These are phyloP conservation scores for Drosophila ochracea DNA, from an alignment of 2,888 invertebrate species.

Conservation along the genomic window DNA sequence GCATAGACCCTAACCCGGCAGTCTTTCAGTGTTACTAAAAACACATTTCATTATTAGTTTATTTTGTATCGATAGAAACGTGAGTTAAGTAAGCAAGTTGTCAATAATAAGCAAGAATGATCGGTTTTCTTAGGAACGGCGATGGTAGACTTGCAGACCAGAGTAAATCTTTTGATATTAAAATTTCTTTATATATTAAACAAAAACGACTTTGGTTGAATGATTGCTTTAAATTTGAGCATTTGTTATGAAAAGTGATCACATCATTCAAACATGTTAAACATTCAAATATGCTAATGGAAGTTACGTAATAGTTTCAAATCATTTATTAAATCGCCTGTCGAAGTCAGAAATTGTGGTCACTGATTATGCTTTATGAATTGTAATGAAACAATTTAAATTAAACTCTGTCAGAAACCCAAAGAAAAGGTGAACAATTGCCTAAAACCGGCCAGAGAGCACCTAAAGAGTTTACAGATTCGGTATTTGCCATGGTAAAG, in stretches of 20 bases:
- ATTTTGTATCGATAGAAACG: neutral
- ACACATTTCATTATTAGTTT: neutral
- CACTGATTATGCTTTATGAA: slow-evolving; percentile 13
- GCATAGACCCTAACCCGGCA: no score
- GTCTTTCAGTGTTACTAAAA: no score
- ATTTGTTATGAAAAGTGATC: neutral
- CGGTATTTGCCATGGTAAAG: slow-evolving; percentile 9
- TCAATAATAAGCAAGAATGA: neutral
- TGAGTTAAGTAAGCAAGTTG: neutral
- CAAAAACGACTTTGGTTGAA: neutral
- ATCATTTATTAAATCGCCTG: neutral
- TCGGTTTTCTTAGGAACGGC: no score
- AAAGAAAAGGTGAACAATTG: neutral
- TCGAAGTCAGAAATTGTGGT: neutral
- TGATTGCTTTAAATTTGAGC: neutral
- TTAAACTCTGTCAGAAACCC: neutral
- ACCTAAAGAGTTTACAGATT: slow-evolving; percentile 29
- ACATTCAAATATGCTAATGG: slow-evolving; percentile 26
- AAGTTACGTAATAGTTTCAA: slow-evolving; percentile 2
- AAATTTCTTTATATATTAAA: neutral
- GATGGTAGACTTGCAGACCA: neutral
- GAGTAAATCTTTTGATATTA: neutral
- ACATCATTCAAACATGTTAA: neutral
- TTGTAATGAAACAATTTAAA: slow-evolving; percentile 4
- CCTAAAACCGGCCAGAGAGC: neutral